Percentiles rank a stretch among this genome's conserved stretches.
Conservation (phyloP, 1,140 invertebrate genomes). For the Leptinotarsa undecemlineata region DNA sequence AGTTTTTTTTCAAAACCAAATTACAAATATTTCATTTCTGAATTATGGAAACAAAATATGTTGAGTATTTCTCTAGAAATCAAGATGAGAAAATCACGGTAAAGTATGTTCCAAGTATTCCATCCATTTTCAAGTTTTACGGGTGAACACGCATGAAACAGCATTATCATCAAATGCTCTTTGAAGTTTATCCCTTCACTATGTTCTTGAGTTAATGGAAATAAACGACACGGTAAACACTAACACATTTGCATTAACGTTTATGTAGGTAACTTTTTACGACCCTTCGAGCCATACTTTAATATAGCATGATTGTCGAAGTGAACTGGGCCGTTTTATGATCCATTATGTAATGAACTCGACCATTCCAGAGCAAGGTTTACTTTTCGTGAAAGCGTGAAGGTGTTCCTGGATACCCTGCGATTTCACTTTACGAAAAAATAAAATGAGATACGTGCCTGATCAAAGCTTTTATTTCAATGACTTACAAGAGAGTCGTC, state of each 20-base stretch:
- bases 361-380: neutral
- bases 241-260: conserved; percentile 22
- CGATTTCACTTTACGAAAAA: no score
- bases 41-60: no score
- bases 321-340: conserved; percentile 14
- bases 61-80: no score
- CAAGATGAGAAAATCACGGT: no score
- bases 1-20: neutral
- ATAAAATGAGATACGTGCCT: no score
- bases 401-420: no score
- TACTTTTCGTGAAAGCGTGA: no score
- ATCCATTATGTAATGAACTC: conserved; percentile 16
- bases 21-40: neutral
- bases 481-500: no score
- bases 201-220: neutral
- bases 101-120: no score
- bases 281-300: neutral
- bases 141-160: neutral
- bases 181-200: conserved; percentile 14
- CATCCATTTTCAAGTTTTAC: neutral
- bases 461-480: no score
- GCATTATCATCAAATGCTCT: neutral
- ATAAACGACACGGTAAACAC: conserved; percentile 14
- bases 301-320: conserved; percentile 16
- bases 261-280: conserved; percentile 22